Evolutionary conservation across 2,113 vertebrate genomes (phyloP).

Genomic region (Polypterus bichir): DNA sequence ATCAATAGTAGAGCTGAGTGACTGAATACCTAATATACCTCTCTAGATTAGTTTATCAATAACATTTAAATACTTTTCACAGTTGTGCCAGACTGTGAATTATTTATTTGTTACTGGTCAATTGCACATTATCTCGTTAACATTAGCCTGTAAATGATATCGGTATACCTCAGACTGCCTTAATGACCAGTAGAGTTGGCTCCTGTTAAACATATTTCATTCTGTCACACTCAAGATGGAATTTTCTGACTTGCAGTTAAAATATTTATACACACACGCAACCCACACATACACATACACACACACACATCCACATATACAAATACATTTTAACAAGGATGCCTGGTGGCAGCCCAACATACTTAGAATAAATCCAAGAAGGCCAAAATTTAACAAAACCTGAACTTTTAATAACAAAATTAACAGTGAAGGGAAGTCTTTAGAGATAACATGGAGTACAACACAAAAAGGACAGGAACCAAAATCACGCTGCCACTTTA

Average conservation of each 20-base stretch:
- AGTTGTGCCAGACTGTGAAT: slow-evolving; percentile 73
- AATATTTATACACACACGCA: neutral
- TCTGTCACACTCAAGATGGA: slow-evolving; percentile 15
- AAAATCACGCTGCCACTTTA: no score
- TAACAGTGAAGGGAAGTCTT: no score
- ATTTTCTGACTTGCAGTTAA: slow-evolving; percentile 2
- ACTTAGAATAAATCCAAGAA: no score
- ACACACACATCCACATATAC: neutral
- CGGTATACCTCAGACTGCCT: slow-evolving; percentile 28
- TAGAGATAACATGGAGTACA: no score
- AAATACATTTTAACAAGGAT: no score
- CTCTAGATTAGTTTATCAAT: slow-evolving; percentile 79
- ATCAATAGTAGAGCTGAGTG: slow-evolving; percentile 63
- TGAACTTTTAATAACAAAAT: no score
- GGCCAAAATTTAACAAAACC: no score
- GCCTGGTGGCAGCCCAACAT: no score
- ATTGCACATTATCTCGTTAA: slow-evolving; percentile 78
- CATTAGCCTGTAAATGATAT: slow-evolving; percentile 65
- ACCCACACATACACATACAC: neutral
- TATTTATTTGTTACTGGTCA: slow-evolving; percentile 81
- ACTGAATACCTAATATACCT: slow-evolving; percentile 66
- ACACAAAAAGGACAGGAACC: no score
- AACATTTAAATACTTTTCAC: slow-evolving; percentile 90
- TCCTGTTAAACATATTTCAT: slow-evolving; percentile 29
- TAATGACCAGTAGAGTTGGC: slow-evolving; percentile 19